Conservation (phyloP, 2,113 vertebrate species). For the Phycodurus eques region DNA sequence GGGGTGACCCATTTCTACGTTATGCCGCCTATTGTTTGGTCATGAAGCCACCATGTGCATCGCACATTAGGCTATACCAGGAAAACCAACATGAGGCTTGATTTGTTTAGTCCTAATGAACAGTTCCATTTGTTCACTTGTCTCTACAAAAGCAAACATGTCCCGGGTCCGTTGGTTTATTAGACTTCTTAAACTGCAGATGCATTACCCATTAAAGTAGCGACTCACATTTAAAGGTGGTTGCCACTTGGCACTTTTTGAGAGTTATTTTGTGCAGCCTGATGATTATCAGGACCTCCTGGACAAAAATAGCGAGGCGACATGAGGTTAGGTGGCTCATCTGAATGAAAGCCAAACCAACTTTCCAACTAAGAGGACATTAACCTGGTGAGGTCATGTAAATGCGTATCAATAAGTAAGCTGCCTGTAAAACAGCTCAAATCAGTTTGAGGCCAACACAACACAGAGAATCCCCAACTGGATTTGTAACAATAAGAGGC, state of each 20-base stretch:
- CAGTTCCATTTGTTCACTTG: slow-evolving; percentile 47
- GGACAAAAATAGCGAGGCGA: slow-evolving; percentile 59
- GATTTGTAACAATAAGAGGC: slow-evolving; percentile 40
- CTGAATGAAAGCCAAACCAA: slow-evolving; percentile 42
- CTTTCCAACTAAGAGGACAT: slow-evolving; percentile 55
- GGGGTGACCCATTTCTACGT: slow-evolving; percentile 67
- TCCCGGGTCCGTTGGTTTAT: slow-evolving; percentile 38
- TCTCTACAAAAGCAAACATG: slow-evolving; percentile 43
- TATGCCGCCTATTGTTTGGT: slow-evolving; percentile 57
- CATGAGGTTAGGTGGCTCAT: slow-evolving; percentile 59
- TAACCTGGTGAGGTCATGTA: slow-evolving; percentile 46
- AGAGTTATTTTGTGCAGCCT: slow-evolving; percentile 51
- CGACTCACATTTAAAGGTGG: slow-evolving; percentile 18
- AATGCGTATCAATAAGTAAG: slow-evolving; percentile 49
- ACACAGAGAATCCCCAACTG: slow-evolving; percentile 20
- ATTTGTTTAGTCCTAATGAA: slow-evolving; percentile 57
- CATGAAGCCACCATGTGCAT: slow-evolving; percentile 66
- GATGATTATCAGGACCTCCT: slow-evolving; percentile 47
- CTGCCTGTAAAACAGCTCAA: slow-evolving; percentile 19
- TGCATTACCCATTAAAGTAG: slow-evolving; percentile 24
- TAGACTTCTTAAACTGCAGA: slow-evolving; percentile 22
- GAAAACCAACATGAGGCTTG: slow-evolving; percentile 40
- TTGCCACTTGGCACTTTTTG: slow-evolving; percentile 34
- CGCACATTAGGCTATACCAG: slow-evolving; percentile 32
- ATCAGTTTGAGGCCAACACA: slow-evolving; percentile 15